Evolutionary conservation across 35 echinoderm and acorn worm species (phyloP), one percentile per base, ranked within the genome.

Genomic region (Apostichopus japonicus): DNA sequence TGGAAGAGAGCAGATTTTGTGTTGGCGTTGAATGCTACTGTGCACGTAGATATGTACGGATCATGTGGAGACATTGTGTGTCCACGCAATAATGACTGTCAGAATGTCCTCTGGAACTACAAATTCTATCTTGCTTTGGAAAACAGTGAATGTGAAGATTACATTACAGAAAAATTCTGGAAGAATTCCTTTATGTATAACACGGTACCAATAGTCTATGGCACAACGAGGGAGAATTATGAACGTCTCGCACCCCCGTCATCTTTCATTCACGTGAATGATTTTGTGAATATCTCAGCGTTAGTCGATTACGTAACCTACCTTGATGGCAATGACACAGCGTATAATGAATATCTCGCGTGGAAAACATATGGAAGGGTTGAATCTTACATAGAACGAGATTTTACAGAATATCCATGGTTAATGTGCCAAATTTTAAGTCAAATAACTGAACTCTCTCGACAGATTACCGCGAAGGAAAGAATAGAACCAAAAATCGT

Each of bases 131-230:
- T 94, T 4, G 78, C 90, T 6, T 65, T 94, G 8, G 93, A 95
- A 86, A 90, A 95, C 56, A 72, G 65, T 57, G 79, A 95, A 22
- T 95, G 94, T 63, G 33, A 24, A 15, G 94, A 95, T 61, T 95
- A 95, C 90, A 86, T 95, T n/a, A 95, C 94, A 10, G 90, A 95
- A 78, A 92, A 95, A 82, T 92, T 95, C 15, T 95, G 94, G 94
- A 16, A 33, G 10, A 95, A 92, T 19, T 80, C 62, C 16, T 92
- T 95, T 23, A 52, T 67, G 53, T 58, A 84, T 19, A 73, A 83
- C 21, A n/a, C 87, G 54, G 79, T 95, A 27, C 94, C 94, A 23
- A 95, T 95, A 55, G 94, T 92, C n/a, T 95, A 78, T 44, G 94
- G 94, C 8, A 65, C 94, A 19, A 33, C 24, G 6, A 84, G 75